Conservation (phyloP, 2,797 vertebrate genomes). For the Fistularia tabacaria region DNA sequence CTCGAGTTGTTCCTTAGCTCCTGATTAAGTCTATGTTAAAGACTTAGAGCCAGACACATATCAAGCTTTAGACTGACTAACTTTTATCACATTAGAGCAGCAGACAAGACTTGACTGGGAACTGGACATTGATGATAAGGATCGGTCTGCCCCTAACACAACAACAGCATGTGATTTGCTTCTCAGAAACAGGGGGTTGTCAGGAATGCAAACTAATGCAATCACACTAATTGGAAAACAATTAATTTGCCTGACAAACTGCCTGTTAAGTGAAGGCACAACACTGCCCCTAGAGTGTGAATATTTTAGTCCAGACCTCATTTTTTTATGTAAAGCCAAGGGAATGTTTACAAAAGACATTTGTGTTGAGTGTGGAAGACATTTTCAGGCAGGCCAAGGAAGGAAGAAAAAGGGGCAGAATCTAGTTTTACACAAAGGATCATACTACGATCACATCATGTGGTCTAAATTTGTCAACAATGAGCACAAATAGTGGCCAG, state of each 20-base stretch:
- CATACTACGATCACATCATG: slow-evolving; percentile 58
- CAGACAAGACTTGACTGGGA: slow-evolving; percentile 59
- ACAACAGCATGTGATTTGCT: slow-evolving; percentile 69
- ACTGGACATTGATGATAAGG: slow-evolving; percentile 65
- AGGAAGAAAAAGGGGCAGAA: slow-evolving; percentile 32
- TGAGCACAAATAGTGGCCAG: slow-evolving; percentile 58
- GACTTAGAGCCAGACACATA: slow-evolving; percentile 52
- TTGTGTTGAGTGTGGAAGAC: slow-evolving; percentile 25
- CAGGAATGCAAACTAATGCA: slow-evolving; percentile 69
- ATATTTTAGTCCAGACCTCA: slow-evolving; percentile 9
- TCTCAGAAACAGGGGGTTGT: slow-evolving; percentile 46
- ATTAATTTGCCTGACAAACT: slow-evolving; percentile 50
- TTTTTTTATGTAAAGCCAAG: not conserved
- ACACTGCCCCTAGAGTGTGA: slow-evolving; percentile 20
- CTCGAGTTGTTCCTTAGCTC: slow-evolving; percentile 42
- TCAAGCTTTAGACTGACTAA: slow-evolving; percentile 53
- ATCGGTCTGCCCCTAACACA: slow-evolving; percentile 50
- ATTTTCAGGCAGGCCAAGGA: slow-evolving; percentile 1
- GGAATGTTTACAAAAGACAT: slow-evolving; percentile 13
- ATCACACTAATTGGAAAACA: slow-evolving; percentile 65
- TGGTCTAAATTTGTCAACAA: slow-evolving; percentile 62
- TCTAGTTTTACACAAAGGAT: slow-evolving; percentile 60
- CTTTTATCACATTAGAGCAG: slow-evolving; percentile 68
- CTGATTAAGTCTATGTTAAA: slow-evolving; percentile 50
- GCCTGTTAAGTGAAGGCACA: slow-evolving; percentile 8